These are phyloP conservation scores for Sander vitreus DNA, from an alignment of 2,113 vertebrate genomes.

Conservation along the genomic window DNA sequence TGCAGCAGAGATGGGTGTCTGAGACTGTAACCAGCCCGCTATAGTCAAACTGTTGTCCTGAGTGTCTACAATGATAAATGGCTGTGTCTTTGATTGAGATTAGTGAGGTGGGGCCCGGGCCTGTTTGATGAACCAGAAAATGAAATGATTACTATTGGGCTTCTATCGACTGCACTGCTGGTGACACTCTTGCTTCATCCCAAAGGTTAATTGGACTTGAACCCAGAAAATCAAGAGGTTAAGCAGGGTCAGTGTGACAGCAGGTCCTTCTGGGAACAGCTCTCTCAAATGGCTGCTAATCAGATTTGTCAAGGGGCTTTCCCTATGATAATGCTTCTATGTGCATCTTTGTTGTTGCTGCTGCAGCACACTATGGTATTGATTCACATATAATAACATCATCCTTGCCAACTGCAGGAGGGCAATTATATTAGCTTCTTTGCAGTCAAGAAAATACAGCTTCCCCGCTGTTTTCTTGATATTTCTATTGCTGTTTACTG, in stretches of 20 bases:
- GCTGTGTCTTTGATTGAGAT: constrained; percentile 89
- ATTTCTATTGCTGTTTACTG: constrained; percentile 45
- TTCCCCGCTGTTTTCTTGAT: constrained; percentile 61
- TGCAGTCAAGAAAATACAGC: constrained; percentile 58
- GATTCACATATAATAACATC: constrained; percentile 80
- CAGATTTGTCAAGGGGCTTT: constrained; percentile 89
- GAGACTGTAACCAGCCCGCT: constrained; percentile 77
- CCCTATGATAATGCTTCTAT: constrained; percentile 82
- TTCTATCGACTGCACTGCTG: constrained; percentile 92
- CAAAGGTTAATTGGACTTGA: constrained; percentile 99
- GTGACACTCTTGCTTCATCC: constrained; percentile 89
- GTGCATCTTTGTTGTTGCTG: constrained; percentile 73
- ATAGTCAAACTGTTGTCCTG: constrained; percentile 81
- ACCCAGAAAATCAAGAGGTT: constrained; percentile 99
- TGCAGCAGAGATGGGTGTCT: constrained; percentile 35
- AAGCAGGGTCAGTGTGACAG: constrained; percentile 92
- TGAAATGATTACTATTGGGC: constrained; percentile 94
- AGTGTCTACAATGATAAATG: constrained; percentile 89
- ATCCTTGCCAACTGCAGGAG: constrained; percentile 62
- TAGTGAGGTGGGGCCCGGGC: constrained; percentile 88
- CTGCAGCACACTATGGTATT: constrained; percentile 66
- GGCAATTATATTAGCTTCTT: constrained; percentile 72
- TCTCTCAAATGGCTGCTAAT: constrained; percentile 92
- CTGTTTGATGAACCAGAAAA: constrained; percentile 96
- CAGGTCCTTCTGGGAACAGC: constrained; percentile 87